Percentiles rank a stretch among this genome's conserved stretches.
Evolutionary conservation across 2,888 invertebrate genomes (phyloP).

Genomic region (Alloscopus bannaensis): DNA sequence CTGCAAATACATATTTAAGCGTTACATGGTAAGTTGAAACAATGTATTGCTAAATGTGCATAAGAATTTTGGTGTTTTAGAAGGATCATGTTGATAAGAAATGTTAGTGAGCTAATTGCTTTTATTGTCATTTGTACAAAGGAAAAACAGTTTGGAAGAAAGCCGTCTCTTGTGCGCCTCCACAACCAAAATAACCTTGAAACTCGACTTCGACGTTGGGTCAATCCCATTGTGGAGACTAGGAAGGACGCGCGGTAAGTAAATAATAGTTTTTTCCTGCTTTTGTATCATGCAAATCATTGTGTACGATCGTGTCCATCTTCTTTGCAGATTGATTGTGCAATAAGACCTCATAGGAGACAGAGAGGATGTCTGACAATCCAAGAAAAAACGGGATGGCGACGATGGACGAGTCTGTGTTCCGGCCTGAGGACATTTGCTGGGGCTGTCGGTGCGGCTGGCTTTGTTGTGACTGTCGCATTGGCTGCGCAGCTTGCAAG

Average conservation of each 20-base stretch:
- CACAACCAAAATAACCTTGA: not conserved
- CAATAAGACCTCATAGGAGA: not conserved
- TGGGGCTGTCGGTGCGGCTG: constrained; percentile 37
- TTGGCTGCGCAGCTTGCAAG: constrained; percentile 31
- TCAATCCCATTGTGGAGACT: not conserved
- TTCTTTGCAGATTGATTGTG: not conserved
- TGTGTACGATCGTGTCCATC: not conserved
- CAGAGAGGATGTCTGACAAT: not conserved
- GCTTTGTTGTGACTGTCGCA: constrained; percentile 30
- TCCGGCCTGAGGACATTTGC: constrained; percentile 7
- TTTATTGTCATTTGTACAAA: not conserved
- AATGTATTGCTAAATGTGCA: not conserved
- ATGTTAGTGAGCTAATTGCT: not conserved
- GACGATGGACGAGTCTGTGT: not conserved
- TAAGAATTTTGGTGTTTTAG: not conserved
- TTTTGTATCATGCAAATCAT: not conserved
- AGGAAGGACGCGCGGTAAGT: not conserved
- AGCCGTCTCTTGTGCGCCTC: not conserved
- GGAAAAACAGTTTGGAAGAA: not conserved
- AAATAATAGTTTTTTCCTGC: no score
- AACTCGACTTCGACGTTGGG: not conserved
- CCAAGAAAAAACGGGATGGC: not conserved
- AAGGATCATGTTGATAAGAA: not conserved
- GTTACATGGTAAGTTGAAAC: not conserved
- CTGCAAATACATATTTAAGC: not conserved